Evolutionary conservation across 2,113 vertebrate species (phyloP).

Genomic region (Porphyrio hochstetteri): DNA sequence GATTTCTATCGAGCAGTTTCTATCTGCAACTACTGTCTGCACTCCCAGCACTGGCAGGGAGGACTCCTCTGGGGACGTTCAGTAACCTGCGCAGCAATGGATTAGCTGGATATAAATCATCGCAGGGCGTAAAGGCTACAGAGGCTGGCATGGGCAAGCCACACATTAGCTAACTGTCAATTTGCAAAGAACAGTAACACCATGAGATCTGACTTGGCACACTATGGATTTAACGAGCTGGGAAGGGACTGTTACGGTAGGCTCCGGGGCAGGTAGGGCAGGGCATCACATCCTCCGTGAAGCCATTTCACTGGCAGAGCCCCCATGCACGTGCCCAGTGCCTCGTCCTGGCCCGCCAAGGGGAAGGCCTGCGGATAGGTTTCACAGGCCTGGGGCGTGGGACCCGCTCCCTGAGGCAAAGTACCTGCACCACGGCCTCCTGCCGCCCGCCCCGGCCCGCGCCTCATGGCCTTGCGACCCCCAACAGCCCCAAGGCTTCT

Average conservation of each 20-base stretch:
- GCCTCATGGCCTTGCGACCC: neutral
- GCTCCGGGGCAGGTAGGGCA: neutral
- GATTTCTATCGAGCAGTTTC: neutral
- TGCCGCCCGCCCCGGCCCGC: neutral
- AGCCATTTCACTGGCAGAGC: neutral
- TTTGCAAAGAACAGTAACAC: neutral
- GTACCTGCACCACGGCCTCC: neutral
- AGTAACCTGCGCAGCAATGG: neutral
- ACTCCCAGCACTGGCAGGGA: neutral
- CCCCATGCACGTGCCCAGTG: accelerated
- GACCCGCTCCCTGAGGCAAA: neutral
- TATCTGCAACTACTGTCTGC: neutral
- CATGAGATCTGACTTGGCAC: neutral
- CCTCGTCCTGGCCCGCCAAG: no score
- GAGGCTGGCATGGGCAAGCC: neutral
- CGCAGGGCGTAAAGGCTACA: neutral
- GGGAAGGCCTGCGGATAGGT: accelerated
- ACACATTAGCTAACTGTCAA: accelerated
- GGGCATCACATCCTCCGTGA: neutral
- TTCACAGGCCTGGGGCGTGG: neutral
- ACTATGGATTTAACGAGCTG: neutral
- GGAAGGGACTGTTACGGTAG: neutral
- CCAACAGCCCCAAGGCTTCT: no score
- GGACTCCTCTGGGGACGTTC: neutral
- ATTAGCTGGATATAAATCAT: neutral